Conservation (phyloP, 2,888 invertebrate genomes). For the Molorchus minor region DNA sequence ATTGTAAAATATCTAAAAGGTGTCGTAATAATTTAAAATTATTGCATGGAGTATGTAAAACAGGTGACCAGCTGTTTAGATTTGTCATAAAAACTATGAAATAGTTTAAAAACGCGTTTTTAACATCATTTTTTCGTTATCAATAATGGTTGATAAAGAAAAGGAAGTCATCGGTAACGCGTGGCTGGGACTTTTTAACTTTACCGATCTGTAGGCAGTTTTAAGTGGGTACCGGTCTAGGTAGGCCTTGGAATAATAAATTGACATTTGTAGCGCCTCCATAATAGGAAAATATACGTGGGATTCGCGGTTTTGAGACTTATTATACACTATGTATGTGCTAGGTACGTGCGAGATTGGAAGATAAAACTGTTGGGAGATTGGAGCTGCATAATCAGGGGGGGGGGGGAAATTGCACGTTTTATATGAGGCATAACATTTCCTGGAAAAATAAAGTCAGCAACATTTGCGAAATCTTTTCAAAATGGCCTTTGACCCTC, state of each 20-base stretch:
- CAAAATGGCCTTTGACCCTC: too few species aligned
- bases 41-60: too few species aligned
- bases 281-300: constrained; percentile 24
- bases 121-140: too few species aligned
- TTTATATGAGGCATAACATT: too few species aligned
- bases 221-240: constrained; percentile 21
- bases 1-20: neutral
- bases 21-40: neutral
- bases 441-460: too few species aligned
- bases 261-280: constrained; percentile 26
- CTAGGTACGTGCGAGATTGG: constrained; percentile 16
- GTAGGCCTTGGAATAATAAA: constrained; percentile 32
- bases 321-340: too few species aligned
- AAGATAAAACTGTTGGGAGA: constrained; percentile 11
- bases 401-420: too few species aligned
- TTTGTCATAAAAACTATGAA: too few species aligned
- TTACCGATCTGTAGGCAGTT: constrained; percentile 15
- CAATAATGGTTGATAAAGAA: neutral
- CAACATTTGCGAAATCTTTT: too few species aligned
- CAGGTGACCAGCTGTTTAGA: too few species aligned
- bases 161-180: neutral
- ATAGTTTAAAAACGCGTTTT: too few species aligned
- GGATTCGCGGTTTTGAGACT: constrained; percentile 1
- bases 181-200: constrained; percentile 6
- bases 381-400: too few species aligned